Percentiles rank a stretch among this genome's conserved stretches.
Evolutionary conservation across 2,797 vertebrate genomes (phyloP).

Genomic region (Semaprochilodus insignis): DNA sequence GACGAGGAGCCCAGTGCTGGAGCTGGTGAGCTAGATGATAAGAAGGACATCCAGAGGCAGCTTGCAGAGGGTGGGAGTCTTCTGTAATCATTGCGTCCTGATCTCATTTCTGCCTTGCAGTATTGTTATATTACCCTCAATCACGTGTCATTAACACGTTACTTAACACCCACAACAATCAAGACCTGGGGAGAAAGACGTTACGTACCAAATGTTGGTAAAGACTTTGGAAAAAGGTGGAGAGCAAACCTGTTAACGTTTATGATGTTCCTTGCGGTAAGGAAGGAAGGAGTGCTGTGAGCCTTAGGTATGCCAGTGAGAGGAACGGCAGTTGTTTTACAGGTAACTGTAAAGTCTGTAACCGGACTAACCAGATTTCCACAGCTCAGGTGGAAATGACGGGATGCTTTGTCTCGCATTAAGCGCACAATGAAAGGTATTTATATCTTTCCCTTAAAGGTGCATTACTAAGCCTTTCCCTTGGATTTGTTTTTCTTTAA

Average conservation of each 20-base stretch:
- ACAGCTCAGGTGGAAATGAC: constrained; percentile 4
- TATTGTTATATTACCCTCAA: not conserved
- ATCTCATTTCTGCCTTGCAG: not conserved
- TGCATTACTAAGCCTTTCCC: not conserved
- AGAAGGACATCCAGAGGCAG: constrained; percentile 78
- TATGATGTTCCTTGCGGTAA: not conserved
- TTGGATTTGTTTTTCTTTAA: not conserved
- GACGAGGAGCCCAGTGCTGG: constrained; percentile 86
- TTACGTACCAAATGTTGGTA: not conserved
- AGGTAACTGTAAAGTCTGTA: not conserved
- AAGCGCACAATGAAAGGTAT: not conserved
- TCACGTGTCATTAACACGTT: not conserved
- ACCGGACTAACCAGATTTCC: constrained; percentile 7
- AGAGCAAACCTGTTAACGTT: not conserved
- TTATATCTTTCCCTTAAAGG: constrained; percentile 11
- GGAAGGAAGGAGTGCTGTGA: not conserved
- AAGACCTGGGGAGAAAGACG: not conserved
- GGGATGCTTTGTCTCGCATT: not conserved
- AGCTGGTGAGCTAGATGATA: constrained; percentile 86
- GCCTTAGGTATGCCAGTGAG: not conserved
- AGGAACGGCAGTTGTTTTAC: constrained; percentile 18
- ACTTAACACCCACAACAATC: not conserved
- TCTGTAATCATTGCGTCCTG: constrained; percentile 65
- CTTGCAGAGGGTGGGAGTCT: constrained; percentile 71
- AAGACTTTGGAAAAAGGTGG: not conserved